Evolutionary conservation across 1,140 invertebrate species (phyloP).

Genomic region (Drosophila seguyi): DNA sequence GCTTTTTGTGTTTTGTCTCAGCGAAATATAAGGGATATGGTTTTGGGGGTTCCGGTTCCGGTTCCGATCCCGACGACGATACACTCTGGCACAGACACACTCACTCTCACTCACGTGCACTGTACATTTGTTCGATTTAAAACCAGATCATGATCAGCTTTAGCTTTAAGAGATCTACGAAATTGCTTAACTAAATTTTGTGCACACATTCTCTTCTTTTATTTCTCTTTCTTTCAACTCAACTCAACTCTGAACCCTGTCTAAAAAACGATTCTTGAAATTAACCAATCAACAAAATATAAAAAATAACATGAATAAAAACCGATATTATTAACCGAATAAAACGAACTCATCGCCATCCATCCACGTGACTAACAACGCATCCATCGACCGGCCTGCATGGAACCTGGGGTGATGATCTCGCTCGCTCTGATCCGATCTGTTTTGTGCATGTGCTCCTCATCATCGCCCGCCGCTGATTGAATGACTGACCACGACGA

Average conservation of each 20-base stretch:
- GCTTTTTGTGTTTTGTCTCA: constrained; percentile 39
- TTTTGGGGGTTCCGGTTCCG: constrained; percentile 8
- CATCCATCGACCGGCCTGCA: constrained; percentile 56
- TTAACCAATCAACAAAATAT: constrained; percentile 39
- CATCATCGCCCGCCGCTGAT: constrained; percentile 36
- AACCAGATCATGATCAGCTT: constrained; percentile 54
- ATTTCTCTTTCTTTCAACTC: constrained; percentile 78
- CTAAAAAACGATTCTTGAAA: constrained; percentile 58
- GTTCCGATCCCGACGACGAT: constrained; percentile 9
- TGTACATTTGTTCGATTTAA: constrained; percentile 46
- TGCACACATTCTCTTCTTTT: constrained; percentile 83
- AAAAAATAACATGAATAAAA: constrained; percentile 16
- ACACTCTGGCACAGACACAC: constrained; percentile 29
- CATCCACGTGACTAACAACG: constrained; percentile 68
- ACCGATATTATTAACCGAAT: constrained; percentile 36
- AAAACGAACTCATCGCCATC: constrained; percentile 64
- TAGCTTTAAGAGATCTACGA: constrained; percentile 59
- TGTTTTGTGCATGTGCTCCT: constrained; percentile 47
- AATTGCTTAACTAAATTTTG: constrained; percentile 79
- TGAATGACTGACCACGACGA: constrained; percentile 49
- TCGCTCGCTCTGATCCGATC: constrained; percentile 27
- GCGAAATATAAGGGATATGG: constrained; percentile 5
- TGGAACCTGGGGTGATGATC: constrained; percentile 50
- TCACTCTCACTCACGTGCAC: constrained; percentile 24
- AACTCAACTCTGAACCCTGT: constrained; percentile 56